Evolutionary conservation across 2,113 vertebrate genomes (phyloP).

Genomic region (Myotis brandtii): DNA sequence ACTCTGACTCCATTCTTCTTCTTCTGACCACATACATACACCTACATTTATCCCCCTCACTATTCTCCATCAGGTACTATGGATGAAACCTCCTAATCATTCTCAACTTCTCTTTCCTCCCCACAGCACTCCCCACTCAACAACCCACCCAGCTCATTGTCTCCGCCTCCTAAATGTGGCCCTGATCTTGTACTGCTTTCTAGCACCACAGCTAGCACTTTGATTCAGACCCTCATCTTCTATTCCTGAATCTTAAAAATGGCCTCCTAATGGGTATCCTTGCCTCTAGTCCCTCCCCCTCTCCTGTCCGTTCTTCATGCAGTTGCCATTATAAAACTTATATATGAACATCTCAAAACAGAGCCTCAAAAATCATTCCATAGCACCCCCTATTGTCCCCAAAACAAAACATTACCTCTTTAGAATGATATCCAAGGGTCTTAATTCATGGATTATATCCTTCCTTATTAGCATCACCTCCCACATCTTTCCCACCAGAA

Average conservation of each 20-base stretch:
- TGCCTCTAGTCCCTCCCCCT: neutral
- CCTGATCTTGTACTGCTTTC: neutral
- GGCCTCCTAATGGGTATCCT: neutral
- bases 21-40: neutral
- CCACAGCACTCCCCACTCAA: too few species aligned
- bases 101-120: neutral
- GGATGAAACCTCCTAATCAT: neutral
- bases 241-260: neutral
- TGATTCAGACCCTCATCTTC: neutral
- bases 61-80: rapidly evolving
- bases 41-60: neutral
- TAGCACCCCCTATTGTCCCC: neutral
- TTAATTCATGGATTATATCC: neutral
- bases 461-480: neutral
- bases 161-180: neutral
- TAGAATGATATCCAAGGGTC: neutral
- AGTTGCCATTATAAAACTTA: neutral
- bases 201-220: neutral
- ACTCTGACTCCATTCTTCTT: neutral
- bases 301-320: neutral
- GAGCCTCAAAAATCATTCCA: neutral
- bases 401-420: neutral
- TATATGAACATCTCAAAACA: neutral
- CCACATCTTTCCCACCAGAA: neutral
- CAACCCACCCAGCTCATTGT: neutral